Percentiles rank a stretch among this genome's conserved stretches.
phyloP scores from a whole-genome alignment of 2,113 vertebrate genomes.

The Colaptes auratus region DNA sequence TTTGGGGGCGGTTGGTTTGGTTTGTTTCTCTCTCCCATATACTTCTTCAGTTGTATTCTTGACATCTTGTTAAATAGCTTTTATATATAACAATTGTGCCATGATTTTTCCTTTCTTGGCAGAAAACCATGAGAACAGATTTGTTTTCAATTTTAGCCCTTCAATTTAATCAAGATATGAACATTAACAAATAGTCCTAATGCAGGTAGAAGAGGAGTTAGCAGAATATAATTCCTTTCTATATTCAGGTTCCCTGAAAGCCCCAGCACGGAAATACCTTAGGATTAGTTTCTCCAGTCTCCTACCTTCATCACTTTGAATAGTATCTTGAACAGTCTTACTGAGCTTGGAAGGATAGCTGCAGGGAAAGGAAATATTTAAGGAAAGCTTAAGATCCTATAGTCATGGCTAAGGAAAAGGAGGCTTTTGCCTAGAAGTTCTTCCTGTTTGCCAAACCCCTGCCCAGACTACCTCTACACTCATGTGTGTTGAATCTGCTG shows the following conservation, averaged over 20 bases:
- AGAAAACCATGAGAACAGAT: not conserved
- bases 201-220: not conserved
- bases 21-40: not conserved
- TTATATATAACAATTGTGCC: not conserved
- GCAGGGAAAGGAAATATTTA: not conserved
- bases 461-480: not conserved
- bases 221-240: not conserved
- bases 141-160: not conserved
- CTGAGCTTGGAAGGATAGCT: not conserved
- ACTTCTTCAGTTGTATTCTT: not conserved
- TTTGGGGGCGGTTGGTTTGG: too few relatives aligned
- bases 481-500: not conserved
- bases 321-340: not conserved
- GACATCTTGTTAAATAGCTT: not conserved
- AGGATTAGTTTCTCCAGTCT: not conserved
- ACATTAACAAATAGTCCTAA: not conserved
- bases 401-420: not conserved
- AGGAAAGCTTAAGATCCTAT: not conserved
- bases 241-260: not conserved
- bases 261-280: not conserved
- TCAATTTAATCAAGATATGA: not conserved
- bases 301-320: not conserved
- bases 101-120: not conserved
- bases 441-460: not conserved
- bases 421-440: not conserved